Conservation (phyloP, 2,113 vertebrate species). For the Myanophis thanlyinensis region DNA sequence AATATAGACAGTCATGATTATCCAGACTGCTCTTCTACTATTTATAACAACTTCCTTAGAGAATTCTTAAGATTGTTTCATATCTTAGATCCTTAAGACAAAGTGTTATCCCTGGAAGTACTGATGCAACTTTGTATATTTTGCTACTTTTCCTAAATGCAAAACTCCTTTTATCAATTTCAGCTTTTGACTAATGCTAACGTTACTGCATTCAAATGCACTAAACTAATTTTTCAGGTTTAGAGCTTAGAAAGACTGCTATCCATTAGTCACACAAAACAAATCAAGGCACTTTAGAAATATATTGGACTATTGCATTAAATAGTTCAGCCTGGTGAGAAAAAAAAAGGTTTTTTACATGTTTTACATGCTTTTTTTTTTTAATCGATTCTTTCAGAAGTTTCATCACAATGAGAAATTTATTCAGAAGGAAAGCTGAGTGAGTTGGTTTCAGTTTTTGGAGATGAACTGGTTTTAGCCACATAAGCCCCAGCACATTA, state of each 20-base stretch:
- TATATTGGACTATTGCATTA: background rate
- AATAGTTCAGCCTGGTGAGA: background rate
- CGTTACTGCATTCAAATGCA: background rate
- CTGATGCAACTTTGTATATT: background rate
- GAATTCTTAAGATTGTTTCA: background rate
- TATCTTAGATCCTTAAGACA: background rate
- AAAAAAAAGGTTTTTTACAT: background rate
- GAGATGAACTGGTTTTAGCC: background rate
- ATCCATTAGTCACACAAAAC: background rate
- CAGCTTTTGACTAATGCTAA: background rate
- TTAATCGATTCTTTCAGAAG: background rate
- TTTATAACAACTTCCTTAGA: conserved; percentile 34
- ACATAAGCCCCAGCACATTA: background rate
- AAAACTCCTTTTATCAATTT: background rate
- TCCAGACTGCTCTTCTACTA: conserved; percentile 27
- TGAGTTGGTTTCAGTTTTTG: background rate
- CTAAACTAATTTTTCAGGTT: background rate
- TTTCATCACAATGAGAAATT: background rate
- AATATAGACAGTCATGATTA: conserved; percentile 40
- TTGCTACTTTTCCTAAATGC: background rate
- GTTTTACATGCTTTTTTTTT: background rate
- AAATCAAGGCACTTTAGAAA: background rate
- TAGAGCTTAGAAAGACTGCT: background rate
- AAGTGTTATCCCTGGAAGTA: background rate
- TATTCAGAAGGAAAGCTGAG: background rate